Conservation (phyloP, 1,140 invertebrate genomes). For the Coenobita brevimanus region DNA sequence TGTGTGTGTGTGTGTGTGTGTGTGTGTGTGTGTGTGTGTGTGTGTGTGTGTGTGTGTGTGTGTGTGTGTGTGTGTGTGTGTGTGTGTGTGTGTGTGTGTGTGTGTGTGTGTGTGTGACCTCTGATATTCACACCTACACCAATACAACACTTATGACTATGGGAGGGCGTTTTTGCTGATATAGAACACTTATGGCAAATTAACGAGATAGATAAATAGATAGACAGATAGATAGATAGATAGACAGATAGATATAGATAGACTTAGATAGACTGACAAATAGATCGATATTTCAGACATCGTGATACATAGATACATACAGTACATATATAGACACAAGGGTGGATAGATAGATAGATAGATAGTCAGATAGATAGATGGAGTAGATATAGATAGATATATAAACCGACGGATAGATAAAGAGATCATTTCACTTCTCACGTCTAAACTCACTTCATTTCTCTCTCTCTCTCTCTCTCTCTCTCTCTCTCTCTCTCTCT, state of each 20-base stretch:
- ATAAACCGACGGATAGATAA: background rate
- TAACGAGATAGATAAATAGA: too few species aligned
- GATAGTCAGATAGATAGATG: too few species aligned
- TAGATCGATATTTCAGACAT: too few species aligned
- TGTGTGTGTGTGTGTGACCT: background rate
- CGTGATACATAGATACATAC: too few species aligned
- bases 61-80: background rate
- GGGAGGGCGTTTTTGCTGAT: too few species aligned
- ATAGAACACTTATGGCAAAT: too few species aligned
- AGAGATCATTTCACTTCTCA: background rate
- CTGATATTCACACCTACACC: background rate
- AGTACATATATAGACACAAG: too few species aligned
- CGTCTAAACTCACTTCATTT: background rate
- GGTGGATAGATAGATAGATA: too few species aligned
- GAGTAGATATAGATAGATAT: background rate
- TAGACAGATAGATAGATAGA: too few species aligned
- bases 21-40: conserved; percentile 37
- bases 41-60: conserved; percentile 2
- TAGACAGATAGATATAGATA: too few species aligned
- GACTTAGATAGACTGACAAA: too few species aligned
- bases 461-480: background rate
- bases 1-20: conserved; percentile 36
- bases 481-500: background rate
- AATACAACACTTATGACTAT: conserved; percentile 1
- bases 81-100: background rate